Evolutionary conservation across 2,888 invertebrate genomes (phyloP).

Genomic region (Aelia acuminata): DNA sequence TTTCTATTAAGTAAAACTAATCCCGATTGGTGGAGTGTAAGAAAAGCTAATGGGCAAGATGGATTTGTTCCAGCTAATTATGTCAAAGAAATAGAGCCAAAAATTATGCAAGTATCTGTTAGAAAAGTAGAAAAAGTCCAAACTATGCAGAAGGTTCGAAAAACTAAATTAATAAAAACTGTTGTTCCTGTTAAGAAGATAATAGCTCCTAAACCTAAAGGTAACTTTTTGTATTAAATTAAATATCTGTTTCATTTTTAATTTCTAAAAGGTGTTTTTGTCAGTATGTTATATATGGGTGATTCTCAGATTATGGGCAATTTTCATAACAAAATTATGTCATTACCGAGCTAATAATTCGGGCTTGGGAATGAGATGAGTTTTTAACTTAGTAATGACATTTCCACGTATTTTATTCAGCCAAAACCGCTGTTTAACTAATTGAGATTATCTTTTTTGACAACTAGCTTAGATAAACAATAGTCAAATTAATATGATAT

Average conservation of each 20-base stretch:
- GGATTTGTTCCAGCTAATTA: constrained; percentile 99
- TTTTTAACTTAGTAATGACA: no score
- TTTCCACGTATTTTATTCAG: no score
- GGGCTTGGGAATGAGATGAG: no score
- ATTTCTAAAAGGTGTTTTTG: background rate
- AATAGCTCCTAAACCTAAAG: constrained; percentile 67
- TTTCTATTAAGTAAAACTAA: constrained; percentile 94
- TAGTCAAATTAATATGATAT: no score
- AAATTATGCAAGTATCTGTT: constrained; percentile 86
- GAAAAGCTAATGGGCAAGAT: constrained; percentile 90
- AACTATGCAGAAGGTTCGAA: constrained; percentile 88
- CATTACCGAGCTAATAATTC: no score
- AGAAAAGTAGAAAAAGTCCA: constrained; percentile 88
- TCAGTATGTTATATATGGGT: no score
- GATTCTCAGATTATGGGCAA: no score
- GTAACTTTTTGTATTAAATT: constrained; percentile 63
- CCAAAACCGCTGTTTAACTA: no score
- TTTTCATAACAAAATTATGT: no score
- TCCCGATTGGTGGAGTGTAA: constrained; percentile 99
- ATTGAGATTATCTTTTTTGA: no score
- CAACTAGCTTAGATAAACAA: no score
- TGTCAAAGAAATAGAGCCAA: constrained; percentile 91
- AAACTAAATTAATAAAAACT: constrained; percentile 89
- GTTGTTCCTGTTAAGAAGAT: constrained; percentile 80
- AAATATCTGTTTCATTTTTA: background rate